Base-by-base conservation (phyloP, 2,113 vertebrate species). In the Hemicordylus capensis region DNA sequence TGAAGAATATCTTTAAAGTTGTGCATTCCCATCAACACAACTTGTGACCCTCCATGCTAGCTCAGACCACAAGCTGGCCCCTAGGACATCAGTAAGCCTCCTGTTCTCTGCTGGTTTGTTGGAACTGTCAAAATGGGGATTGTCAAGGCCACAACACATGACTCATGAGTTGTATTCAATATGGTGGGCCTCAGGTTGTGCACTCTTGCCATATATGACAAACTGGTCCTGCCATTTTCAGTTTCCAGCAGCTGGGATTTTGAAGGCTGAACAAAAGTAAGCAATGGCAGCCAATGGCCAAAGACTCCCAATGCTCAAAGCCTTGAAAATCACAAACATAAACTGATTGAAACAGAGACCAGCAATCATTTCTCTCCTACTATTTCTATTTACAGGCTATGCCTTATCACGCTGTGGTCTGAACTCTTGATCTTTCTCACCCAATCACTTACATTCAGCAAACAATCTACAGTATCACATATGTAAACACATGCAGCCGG, bases 401-500 rank as follows among this genome's bases (percentile, higher is more conserved):
- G 59, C 72, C 80, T 89, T 80, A 85, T 72, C 89, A 51, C 1
- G 75, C 86, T 61, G 15, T 83, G 88, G 86, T 88, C 74, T 91
- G 92, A 93, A 93, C 90, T 91, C 87, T 77, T 76, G 76, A 72
- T 90, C 74, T 87, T 75, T 92, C 80, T 86, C 83, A 75, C 87
- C 87, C 85, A 87, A 86, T 84, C 89, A 86, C 48, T 70, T 81
- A 22, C 70, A 0, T 92, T 87, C 84, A 83, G 85, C 80, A 89
- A 85, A 91, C 75, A 64, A 86, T 93, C 90, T 85, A 42, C 93
- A 86, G 88, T 92, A 90, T 93, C 73, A 80, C 84, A 87, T 90
- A 93, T 93, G 91, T 91, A 93, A 94, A 95, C 91, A 94, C 94
- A 81, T 72, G 48, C 85, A 90, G 92, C 63, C 89, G 89, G 28